Conservation (phyloP, 1,140 invertebrate genomes). For the Drosophila virilis region DNA sequence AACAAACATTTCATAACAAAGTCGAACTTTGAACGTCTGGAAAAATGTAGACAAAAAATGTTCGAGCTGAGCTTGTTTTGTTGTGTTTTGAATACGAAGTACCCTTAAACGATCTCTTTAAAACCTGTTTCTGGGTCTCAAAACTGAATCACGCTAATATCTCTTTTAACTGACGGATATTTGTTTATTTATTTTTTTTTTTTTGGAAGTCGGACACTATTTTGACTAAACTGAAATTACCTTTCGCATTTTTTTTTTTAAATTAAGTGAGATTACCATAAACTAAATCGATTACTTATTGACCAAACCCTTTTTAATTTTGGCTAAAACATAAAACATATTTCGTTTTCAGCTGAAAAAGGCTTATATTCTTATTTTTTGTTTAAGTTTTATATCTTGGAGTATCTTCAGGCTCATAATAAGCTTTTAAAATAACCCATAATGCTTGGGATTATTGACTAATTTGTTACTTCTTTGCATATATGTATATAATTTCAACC, state of each 20-base stretch:
- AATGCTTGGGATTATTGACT: too few relatives aligned
- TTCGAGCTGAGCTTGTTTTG: conserved; percentile 15
- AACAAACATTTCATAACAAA: conserved; percentile 37
- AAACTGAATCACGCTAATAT: background rate
- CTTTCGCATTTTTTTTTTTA: too few relatives aligned
- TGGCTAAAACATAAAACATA: too few relatives aligned
- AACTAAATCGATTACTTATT: too few relatives aligned
- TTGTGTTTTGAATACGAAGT: background rate
- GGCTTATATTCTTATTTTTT: too few relatives aligned
- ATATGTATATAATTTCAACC: background rate
- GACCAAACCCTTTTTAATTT: too few relatives aligned
- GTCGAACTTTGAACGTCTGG: conserved; percentile 72
- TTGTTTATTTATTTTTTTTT: background rate
- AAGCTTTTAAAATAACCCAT: too few relatives aligned
- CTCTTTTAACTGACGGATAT: background rate
- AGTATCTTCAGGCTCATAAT: too few relatives aligned
- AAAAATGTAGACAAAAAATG: conserved; percentile 32
- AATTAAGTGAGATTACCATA: too few relatives aligned
- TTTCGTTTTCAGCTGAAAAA: too few relatives aligned
- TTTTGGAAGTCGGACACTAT: background rate
- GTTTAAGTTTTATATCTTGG: too few relatives aligned
- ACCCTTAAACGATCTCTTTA: background rate
- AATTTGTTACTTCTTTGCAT: background rate
- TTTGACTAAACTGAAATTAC: too few relatives aligned
- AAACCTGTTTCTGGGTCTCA: background rate